Evolutionary conservation across 2,113 vertebrate species (phyloP).

Genomic region (Pardalotus punctatus): DNA sequence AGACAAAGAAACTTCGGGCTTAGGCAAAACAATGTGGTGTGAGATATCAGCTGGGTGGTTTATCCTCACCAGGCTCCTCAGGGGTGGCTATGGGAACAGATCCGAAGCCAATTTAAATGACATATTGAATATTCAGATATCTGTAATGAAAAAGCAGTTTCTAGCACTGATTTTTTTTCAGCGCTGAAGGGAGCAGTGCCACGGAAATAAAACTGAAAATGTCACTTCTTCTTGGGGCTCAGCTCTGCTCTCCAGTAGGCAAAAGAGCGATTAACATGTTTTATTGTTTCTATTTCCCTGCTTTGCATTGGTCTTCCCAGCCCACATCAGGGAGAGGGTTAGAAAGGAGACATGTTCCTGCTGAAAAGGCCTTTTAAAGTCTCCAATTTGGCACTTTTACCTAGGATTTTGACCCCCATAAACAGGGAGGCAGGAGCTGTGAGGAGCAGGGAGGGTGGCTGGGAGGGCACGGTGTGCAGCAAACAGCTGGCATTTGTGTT

Average conservation of each 20-base stretch:
- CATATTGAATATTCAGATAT: background rate
- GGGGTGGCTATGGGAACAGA: background rate
- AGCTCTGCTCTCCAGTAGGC: background rate
- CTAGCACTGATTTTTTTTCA: background rate
- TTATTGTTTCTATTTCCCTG: background rate
- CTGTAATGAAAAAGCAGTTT: background rate
- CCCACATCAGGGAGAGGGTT: background rate
- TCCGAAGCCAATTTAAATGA: background rate
- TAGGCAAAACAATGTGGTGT: background rate
- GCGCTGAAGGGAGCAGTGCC: background rate
- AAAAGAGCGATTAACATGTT: background rate
- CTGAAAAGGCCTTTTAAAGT: background rate
- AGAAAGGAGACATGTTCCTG: background rate
- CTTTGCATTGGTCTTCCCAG: background rate
- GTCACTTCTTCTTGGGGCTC: background rate
- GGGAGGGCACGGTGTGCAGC: background rate
- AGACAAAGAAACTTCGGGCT: background rate
- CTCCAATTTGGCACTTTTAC: fast-evolving
- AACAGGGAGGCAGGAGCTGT: background rate
- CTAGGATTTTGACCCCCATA: background rate
- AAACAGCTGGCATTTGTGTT: background rate
- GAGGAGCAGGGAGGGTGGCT: background rate
- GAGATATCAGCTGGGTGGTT: background rate
- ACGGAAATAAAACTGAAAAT: background rate
- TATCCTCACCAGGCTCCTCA: fast-evolving